A percentile compares a stretch with the other conserved stretches of the same genome.
Conservation (phyloP, 2,888 invertebrate genomes). For the Drosophila greeni region DNA sequence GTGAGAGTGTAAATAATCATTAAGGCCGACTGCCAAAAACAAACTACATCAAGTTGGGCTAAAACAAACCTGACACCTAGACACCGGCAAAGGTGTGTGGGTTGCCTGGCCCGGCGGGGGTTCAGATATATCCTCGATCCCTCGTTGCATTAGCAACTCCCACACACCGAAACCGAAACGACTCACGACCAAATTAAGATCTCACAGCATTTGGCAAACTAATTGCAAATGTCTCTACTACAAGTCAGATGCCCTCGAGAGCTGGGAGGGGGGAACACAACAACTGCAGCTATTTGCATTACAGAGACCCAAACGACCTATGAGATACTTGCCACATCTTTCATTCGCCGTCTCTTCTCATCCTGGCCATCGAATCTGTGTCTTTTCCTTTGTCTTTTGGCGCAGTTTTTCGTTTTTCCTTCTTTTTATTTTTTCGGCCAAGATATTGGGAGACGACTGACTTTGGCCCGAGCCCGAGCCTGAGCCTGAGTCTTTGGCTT, state of each 20-base stretch:
- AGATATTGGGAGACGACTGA: conserved; percentile 25
- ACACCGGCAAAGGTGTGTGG: conserved; percentile 27
- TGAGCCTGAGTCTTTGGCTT: conserved; percentile 40
- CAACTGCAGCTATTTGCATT: conserved; percentile 62
- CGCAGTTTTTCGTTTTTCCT: conserved; percentile 5
- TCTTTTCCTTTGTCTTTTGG: conserved; percentile 35
- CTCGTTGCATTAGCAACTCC: conserved; percentile 6
- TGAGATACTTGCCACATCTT: conserved; percentile 35
- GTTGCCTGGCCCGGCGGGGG: not conserved
- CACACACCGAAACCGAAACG: conserved; percentile 22
- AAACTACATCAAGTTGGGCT: conserved; percentile 62
- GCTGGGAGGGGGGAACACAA: not conserved
- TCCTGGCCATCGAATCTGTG: conserved; percentile 23
- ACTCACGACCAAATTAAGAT: conserved; percentile 66
- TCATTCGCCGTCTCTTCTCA: conserved; percentile 1
- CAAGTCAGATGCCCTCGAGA: conserved; percentile 14
- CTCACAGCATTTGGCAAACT: conserved; percentile 69
- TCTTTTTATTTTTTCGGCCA: conserved; percentile 9
- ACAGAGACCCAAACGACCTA: conserved; percentile 44
- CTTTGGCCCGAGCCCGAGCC: conserved; percentile 14
- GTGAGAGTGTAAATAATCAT: conserved; percentile 54
- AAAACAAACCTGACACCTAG: conserved; percentile 54
- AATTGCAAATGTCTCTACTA: conserved; percentile 67
- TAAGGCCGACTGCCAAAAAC: conserved; percentile 53
- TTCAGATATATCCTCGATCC: not conserved